Base-by-base conservation (phyloP, 2,113 vertebrate species). In the Caranx ignobilis region DNA sequence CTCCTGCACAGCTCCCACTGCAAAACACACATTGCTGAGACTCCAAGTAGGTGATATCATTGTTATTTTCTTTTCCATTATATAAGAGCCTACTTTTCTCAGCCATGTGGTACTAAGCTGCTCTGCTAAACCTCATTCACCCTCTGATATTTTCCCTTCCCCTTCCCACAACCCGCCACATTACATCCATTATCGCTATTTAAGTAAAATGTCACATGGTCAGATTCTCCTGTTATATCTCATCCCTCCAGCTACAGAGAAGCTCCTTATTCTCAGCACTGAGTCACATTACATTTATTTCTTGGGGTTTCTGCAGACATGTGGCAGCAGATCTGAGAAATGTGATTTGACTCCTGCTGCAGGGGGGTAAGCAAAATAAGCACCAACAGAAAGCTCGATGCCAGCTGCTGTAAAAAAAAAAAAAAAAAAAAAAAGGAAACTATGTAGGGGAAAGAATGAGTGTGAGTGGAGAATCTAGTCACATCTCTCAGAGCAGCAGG, bases 301-400 rank as follows among this genome's bases (percentile, higher is more conserved):
- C 64, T 48, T 61, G 52, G 64, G 64, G 15, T 47, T 81, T 68
- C 62, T 60, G 21, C 59, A 56, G 73, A 83, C 74, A 48, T 43
- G 19, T 68, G 43, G 69, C 56, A 56, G 55, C 75, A 75, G 55
- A 75, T 68, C 21, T 82, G 70, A 85, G 71, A 69, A 85, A 87
- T 83, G 71, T 69, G 77, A 79, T 87, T 68, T 82, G 71, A 82
- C 71, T 79, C 56, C 65, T 75, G 68, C 80, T 87, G 82, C 61
- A 79, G 85, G 52, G 59, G 18, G 15, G 41, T 57, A 82, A 45
- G 37, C 54, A 75, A 71, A 80, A 35, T 9, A 15, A 5, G 10
- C 19, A 12, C 8, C 7, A 21, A 26, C 18, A 48, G 15, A 70
- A 64, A 37, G 18, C 18, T 32, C 18, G 26, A 26, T 55, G 55